Conservation (phyloP, 2,113 vertebrate genomes). For the Stercorarius parasiticus region DNA sequence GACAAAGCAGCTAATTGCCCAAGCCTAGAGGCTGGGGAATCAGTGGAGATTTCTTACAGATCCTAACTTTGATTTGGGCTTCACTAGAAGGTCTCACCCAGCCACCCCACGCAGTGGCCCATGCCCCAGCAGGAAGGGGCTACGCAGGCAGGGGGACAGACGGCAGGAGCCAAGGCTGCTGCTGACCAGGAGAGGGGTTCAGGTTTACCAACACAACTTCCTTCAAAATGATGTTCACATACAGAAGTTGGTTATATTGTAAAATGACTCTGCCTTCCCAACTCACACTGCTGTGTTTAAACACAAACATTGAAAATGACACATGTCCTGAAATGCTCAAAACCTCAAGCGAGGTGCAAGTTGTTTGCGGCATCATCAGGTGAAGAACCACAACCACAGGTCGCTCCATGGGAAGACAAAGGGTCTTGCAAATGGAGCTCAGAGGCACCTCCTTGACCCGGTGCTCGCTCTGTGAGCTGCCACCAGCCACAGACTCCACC, state of each 20-base stretch:
- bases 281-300: not conserved
- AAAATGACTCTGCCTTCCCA: not conserved
- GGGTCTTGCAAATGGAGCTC: rapidly evolving
- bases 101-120: rapidly evolving
- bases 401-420: not conserved
- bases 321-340: not conserved
- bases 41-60: not conserved
- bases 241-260: not conserved
- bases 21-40: not conserved
- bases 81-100: not conserved
- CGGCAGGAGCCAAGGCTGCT: not conserved
- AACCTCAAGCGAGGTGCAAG: not conserved
- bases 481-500: rapidly evolving
- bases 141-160: not conserved
- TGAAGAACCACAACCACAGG: not conserved
- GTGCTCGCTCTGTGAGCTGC: rapidly evolving
- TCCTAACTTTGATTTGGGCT: not conserved
- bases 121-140: not conserved
- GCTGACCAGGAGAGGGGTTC: not conserved
- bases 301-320: not conserved
- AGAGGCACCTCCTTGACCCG: rapidly evolving
- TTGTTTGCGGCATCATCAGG: not conserved
- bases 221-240: not conserved
- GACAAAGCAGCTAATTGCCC: not conserved
- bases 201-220: not conserved